A percentile compares a stretch with the other conserved stretches of the same genome.
Conservation (phyloP, 1,140 invertebrate species). For the Nautilus pompilius region DNA sequence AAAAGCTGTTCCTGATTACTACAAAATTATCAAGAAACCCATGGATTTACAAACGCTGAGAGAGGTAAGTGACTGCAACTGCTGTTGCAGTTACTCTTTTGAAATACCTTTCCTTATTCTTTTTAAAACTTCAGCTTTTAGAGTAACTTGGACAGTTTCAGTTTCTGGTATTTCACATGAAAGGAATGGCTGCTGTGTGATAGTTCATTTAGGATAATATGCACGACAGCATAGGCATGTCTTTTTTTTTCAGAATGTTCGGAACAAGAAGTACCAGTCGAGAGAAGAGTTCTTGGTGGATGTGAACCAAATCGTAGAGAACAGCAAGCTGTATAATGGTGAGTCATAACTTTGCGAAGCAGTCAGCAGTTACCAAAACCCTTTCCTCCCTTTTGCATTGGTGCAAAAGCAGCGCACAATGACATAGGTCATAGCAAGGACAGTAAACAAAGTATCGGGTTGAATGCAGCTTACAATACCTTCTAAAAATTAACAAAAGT, state of each 20-base stretch:
- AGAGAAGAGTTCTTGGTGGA: conserved; percentile 92
- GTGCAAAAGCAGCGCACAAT: too few species aligned
- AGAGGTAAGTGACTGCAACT: conserved; percentile 58
- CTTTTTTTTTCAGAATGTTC: conserved; percentile 31
- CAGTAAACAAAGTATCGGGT: too few species aligned
- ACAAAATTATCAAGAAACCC: conserved; percentile 84
- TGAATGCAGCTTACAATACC: too few species aligned
- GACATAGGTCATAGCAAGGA: too few species aligned
- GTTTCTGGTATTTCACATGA: too few species aligned
- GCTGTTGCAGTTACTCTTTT: neutral
- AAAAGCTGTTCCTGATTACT: conserved; percentile 91
- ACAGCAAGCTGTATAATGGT: conserved; percentile 92
- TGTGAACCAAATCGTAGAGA: conserved; percentile 94
- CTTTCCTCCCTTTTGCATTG: too few species aligned
- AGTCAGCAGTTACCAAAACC: too few species aligned
- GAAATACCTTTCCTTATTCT: neutral
- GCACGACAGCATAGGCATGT: neutral
- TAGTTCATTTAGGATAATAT: neutral
- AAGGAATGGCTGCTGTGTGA: too few species aligned
- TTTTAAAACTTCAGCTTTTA: too few species aligned
- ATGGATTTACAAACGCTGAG: conserved; percentile 97
- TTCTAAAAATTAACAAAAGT: too few species aligned
- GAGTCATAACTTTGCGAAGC: conserved; percentile 21
- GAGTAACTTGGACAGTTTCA: too few species aligned
- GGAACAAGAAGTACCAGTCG: conserved; percentile 89